Base-by-base conservation (phyloP, 2,113 vertebrate species). In the Seriola aureovittata region DNA sequence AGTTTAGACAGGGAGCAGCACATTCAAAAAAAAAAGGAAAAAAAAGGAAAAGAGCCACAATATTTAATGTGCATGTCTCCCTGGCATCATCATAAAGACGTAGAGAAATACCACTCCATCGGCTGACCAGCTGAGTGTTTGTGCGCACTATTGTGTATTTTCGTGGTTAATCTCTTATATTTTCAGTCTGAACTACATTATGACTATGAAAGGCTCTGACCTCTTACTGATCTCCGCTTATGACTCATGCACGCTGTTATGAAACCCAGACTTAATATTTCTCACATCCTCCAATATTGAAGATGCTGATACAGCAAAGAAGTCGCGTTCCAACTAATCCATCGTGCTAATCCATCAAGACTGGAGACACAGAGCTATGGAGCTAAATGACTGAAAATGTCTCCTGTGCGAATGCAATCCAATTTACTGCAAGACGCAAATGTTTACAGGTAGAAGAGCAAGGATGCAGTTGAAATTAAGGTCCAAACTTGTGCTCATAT, bases 191-290 rank as follows among this genome's bases (percentile, higher is more conserved):
- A 68, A 85, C 38, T 83, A 76, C 58, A 78, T 19, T 75, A 82
- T 64, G 82, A 87, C 66, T 75, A 55, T 68, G 71, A 90, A 89
- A 91, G 71, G 65, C 72, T 69, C 70, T 91, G 84, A 87, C 92
- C 85, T 85, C 82, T 87, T 71, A 87, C 72, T 29, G 77, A 90
- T 89, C 89, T 93, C 63, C 70, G 5, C 86, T 74, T 90, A 92
- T 95, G 95, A 95, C 85, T 95, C 94, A 95, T 71, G 79, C 46
- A 63, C 29, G 14, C n/a, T 21, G 69, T 76, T 79, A 44, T 86
- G 87, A 90, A 92, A 92, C 92, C 70, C 25, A 88, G 78, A 67
- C 70, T 81, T 91, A 84, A 87, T 93, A 87, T 92, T 91, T 91
- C 89, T 94, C 84, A 88, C 90, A 92, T 90, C 89, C 89, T 86